Percentiles rank a stretch among this genome's conserved stretches.
Evolutionary conservation across 1,140 invertebrate genomes (phyloP).

Genomic region (Diprion similis): DNA sequence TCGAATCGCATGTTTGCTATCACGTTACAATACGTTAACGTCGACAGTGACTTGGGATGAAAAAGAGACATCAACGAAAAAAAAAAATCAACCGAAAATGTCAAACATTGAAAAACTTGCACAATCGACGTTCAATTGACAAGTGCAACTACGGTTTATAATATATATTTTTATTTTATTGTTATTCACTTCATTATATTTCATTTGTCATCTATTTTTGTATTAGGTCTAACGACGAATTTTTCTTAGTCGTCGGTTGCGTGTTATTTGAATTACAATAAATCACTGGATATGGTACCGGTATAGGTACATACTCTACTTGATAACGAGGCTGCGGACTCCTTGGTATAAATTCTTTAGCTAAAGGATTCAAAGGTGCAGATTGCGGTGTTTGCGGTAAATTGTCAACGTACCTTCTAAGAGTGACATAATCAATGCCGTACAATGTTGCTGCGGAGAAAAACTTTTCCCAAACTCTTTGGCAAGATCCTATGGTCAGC

Average conservation of each 20-base stretch:
- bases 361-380: slow-evolving; percentile 80
- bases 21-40: no score
- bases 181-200: not conserved
- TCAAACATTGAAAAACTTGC: not conserved
- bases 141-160: not conserved
- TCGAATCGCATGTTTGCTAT: no score
- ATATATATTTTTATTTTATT: not conserved
- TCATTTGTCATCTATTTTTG: not conserved
- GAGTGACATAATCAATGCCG: slow-evolving; percentile 74
- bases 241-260: not conserved
- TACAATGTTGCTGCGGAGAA: slow-evolving; percentile 78
- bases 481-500: slow-evolving; percentile 83
- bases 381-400: slow-evolving; percentile 72
- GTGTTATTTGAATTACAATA: slow-evolving; percentile 22
- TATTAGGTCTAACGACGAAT: not conserved
- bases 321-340: slow-evolving; percentile 50
- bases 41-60: not conserved
- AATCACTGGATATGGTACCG: slow-evolving; percentile 34
- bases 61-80: not conserved
- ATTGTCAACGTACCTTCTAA: slow-evolving; percentile 74
- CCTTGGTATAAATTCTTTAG: slow-evolving; percentile 80
- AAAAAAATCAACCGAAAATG: not conserved
- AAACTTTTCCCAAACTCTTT: slow-evolving; percentile 85
- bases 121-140: not conserved
- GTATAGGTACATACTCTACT: slow-evolving; percentile 39